Percentiles rank a stretch among this genome's conserved stretches.
Conservation (phyloP, 2,797 vertebrate species). For the Scarus forsteni region DNA sequence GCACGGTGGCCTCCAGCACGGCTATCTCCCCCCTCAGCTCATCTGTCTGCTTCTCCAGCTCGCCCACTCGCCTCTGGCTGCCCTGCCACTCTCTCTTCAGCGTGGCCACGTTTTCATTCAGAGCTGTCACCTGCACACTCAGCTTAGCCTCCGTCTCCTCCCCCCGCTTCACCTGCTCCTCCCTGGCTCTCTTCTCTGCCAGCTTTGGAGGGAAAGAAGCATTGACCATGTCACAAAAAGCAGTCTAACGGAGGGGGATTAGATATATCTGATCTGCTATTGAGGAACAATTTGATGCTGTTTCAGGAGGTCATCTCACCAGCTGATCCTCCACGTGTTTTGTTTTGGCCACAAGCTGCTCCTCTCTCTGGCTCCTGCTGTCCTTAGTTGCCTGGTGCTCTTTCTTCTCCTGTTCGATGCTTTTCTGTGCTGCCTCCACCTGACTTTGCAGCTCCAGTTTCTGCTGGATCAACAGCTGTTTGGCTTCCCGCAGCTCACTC, state of each 20-base stretch:
- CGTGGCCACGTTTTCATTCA: slow-evolving; percentile 96
- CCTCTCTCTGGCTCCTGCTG: slow-evolving; percentile 85
- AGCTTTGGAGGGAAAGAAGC: slow-evolving; percentile 68
- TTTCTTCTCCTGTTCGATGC: slow-evolving; percentile 89
- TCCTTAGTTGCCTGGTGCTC: slow-evolving; percentile 87
- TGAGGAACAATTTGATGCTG: background rate
- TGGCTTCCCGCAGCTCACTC: slow-evolving; percentile 90
- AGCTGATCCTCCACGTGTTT: slow-evolving; percentile 87
- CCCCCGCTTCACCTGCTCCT: slow-evolving; percentile 85
- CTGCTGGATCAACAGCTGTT: slow-evolving; percentile 95
- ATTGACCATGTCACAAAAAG: background rate
- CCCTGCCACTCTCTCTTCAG: slow-evolving; percentile 97
- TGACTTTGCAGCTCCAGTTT: slow-evolving; percentile 93
- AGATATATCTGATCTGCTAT: background rate
- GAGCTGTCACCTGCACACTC: slow-evolving; percentile 90
- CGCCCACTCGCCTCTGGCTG: slow-evolving; percentile 91
- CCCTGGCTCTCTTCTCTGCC: slow-evolving; percentile 89
- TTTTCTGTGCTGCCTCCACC: slow-evolving; percentile 82
- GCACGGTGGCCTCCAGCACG: slow-evolving; percentile 96
- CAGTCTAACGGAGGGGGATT: background rate
- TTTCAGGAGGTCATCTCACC: slow-evolving; percentile 75
- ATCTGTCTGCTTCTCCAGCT: slow-evolving; percentile 97
- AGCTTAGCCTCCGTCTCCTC: slow-evolving; percentile 92
- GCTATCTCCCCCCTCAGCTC: slow-evolving; percentile 97
- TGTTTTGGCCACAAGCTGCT: slow-evolving; percentile 86